Percentiles rank a stretch among this genome's conserved stretches.
Conservation (phyloP, 1,140 invertebrate species). For the Orussus abietinus region DNA sequence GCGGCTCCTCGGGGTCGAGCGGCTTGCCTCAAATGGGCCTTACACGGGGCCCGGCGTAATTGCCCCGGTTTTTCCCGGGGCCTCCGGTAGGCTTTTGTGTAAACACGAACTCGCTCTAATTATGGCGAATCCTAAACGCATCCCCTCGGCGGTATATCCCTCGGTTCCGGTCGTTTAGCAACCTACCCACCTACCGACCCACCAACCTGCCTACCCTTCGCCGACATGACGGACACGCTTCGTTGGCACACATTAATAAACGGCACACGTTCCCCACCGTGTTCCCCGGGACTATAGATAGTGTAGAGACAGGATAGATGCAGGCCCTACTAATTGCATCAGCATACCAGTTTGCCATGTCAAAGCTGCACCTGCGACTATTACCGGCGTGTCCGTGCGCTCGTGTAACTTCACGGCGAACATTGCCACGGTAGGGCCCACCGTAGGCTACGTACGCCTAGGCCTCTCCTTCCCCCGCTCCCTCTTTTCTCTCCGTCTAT, state of each 20-base stretch:
- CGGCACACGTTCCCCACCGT: constrained; percentile 25
- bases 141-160: constrained; percentile 20
- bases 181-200: constrained; percentile 24
- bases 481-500: no score
- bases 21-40: no score
- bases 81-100: constrained; percentile 29
- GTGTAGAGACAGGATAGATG: constrained; percentile 29
- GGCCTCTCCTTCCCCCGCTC: no score
- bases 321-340: constrained; percentile 43
- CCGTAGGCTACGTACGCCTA: no score
- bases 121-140: constrained; percentile 41
- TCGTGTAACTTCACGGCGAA: no score
- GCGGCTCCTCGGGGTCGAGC: no score
- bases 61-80: constrained; percentile 33
- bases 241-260: constrained; percentile 45
- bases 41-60: constrained; percentile 22
- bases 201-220: background rate
- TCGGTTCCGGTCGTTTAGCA: constrained; percentile 25
- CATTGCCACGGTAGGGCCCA: no score
- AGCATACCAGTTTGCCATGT: constrained; percentile 41
- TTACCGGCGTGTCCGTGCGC: no score
- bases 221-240: constrained; percentile 43
- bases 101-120: constrained; percentile 46
- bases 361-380: constrained; percentile 41
- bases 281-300: constrained; percentile 18